Percentiles rank a stretch among this genome's conserved stretches.
These are phyloP conservation scores for Unio pictorum DNA, from an alignment of 2,888 invertebrate genomes.

Conservation along the genomic window DNA sequence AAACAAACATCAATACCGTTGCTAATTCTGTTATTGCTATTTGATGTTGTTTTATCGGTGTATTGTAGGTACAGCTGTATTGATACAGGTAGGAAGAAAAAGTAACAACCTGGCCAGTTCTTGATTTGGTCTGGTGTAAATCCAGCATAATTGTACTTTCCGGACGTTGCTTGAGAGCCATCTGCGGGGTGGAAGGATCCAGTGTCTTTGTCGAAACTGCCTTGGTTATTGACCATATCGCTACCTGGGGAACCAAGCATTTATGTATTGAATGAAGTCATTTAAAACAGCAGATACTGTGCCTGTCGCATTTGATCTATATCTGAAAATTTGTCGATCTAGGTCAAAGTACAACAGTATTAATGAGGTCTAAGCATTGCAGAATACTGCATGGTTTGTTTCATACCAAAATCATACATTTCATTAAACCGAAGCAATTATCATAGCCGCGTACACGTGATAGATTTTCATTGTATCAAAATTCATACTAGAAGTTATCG, in stretches of 20 bases:
- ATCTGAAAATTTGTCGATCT: no score
- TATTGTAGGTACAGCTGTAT: neutral
- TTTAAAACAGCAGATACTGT: neutral
- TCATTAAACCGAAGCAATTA: no score
- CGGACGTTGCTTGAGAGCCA: slow-evolving; percentile 27
- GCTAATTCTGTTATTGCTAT: no score
- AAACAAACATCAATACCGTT: no score
- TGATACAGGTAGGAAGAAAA: neutral
- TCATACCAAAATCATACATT: no score
- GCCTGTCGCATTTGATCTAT: neutral
- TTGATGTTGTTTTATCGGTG: no score
- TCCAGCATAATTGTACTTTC: slow-evolving; percentile 28
- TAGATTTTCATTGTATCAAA: no score
- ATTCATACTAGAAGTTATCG: no score
- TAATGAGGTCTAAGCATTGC: no score
- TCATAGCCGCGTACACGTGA: no score
- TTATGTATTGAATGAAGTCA: neutral
- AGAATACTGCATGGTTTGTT: no score
- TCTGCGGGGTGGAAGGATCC: slow-evolving; percentile 22
- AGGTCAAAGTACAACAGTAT: no score
- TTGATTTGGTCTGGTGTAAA: slow-evolving; percentile 24
- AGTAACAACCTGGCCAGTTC: slow-evolving; percentile 16
- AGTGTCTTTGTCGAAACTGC: slow-evolving; percentile 26
- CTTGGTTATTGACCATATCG: slow-evolving; percentile 30
- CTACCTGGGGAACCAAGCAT: slow-evolving; percentile 8